These are phyloP conservation scores for Vanacampus margaritifer DNA, from an alignment of 2,113 vertebrate genomes.

Conservation along the genomic window DNA sequence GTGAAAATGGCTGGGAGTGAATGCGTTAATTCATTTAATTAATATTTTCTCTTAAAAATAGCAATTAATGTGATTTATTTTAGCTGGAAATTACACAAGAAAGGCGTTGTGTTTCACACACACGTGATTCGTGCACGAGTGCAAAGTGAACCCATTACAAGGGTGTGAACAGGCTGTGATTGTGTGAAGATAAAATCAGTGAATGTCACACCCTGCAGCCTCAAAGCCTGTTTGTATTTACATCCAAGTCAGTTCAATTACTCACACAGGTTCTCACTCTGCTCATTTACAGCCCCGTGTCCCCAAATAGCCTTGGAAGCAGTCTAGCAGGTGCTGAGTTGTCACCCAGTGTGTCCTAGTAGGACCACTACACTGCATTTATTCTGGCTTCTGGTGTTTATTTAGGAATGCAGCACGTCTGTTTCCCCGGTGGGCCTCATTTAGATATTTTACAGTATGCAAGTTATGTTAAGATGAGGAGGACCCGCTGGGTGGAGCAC, in stretches of 20 bases:
- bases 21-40: too few relatives aligned
- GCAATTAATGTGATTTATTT: background rate
- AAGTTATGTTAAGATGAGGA: slow-evolving; percentile 35
- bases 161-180: slow-evolving; percentile 38
- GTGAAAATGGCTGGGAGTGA: too few relatives aligned
- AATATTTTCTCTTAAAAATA: too few relatives aligned
- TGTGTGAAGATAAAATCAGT: slow-evolving; percentile 26
- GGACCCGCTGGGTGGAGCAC: slow-evolving; percentile 17
- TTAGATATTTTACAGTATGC: slow-evolving; percentile 42
- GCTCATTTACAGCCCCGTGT: slow-evolving; percentile 13
- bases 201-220: slow-evolving; percentile 29
- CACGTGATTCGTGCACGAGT: background rate
- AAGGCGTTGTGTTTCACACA: background rate
- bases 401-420: slow-evolving; percentile 17
- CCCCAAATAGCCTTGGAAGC: slow-evolving; percentile 16
- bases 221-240: slow-evolving; percentile 16
- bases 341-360: slow-evolving; percentile 32
- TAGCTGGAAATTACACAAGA: background rate
- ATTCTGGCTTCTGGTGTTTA: slow-evolving; percentile 36
- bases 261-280: slow-evolving; percentile 15
- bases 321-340: slow-evolving; percentile 34
- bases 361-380: slow-evolving; percentile 21
- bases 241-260: slow-evolving; percentile 10
- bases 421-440: slow-evolving; percentile 29
- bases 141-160: slow-evolving; percentile 1